phyloP scores from a whole-genome alignment of 2,888 invertebrate species.

The Tubulanus polymorphus region DNA sequence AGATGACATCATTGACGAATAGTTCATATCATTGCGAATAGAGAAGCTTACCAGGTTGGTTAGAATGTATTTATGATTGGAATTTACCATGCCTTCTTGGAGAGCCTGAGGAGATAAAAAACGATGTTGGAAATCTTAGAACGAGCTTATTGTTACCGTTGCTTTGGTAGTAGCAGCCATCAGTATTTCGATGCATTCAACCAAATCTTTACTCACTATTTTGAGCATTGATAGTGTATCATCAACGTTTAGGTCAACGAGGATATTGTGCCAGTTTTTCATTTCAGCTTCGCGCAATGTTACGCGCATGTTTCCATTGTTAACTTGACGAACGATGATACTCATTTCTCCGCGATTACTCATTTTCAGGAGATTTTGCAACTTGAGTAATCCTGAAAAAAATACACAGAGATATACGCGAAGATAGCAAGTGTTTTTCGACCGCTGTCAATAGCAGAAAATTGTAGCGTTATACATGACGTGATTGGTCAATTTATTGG shows the following conservation, averaged over 20 bases:
- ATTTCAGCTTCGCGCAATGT: conserved; percentile 78
- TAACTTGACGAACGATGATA: conserved; percentile 68
- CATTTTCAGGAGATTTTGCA: conserved; percentile 68
- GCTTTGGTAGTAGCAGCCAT: neutral
- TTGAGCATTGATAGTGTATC: conserved; percentile 78
- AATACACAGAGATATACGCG: too few species aligned
- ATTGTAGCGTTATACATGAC: too few species aligned
- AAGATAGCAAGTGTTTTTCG: too few species aligned
- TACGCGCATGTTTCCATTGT: conserved; percentile 56
- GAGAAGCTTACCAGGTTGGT: conserved; percentile 68
- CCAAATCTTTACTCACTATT: conserved; percentile 64
- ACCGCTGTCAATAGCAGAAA: too few species aligned
- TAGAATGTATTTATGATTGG: conserved; percentile 90
- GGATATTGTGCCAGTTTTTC: conserved; percentile 79
- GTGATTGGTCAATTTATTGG: too few species aligned
- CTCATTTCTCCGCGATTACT: conserved; percentile 66
- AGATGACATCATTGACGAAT: neutral
- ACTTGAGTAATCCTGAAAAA: conserved; percentile 66
- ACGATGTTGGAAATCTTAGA: conserved; percentile 55
- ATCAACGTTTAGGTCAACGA: conserved; percentile 76
- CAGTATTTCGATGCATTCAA: neutral
- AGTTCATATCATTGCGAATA: too few species aligned
- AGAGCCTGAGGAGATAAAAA: conserved; percentile 75
- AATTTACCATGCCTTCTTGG: conserved; percentile 94
- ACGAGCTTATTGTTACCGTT: too few species aligned